Base-by-base conservation (phyloP, 1,140 invertebrate species). In the Pseudoatta argentina region DNA sequence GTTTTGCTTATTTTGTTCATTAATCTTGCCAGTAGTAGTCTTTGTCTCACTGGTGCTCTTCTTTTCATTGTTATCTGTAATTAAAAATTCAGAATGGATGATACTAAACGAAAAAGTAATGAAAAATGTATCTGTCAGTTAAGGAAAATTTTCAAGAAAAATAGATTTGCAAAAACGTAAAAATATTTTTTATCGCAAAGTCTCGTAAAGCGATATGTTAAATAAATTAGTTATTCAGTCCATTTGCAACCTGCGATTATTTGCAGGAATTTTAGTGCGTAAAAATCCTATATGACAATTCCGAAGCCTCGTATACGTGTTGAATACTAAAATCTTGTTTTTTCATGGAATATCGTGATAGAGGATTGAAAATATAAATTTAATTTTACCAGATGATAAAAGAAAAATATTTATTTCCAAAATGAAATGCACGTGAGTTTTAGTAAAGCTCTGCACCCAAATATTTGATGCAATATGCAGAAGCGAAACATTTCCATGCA, bases 61-160 rank as follows among this genome's bases (percentile, higher is more conserved):
- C 76, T 92, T 91, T 4, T 92, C 89, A 27, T 88, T 76, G 8
- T 82, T 88, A 21, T 91, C 91, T 89, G 66, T 18, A 69, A 86
- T 61, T 48, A 86, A 61, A 83, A 21, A 2, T 16, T 24, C 8
- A 53, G 59, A 27, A 10, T 85, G 39, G 5, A 57, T 27, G 14
- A 67, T 8, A 51, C 21, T 24, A 55, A 67, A 53, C 1, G 10
- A 21, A 64, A 18, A 24, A 16, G 18, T 27, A 8, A n/a, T 1
- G 18, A 0, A 12, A 77, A 7, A n/a, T n/a, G 18, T 44, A 44
- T 7, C 27, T 73, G 30, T n/a, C 16, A n/a, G 10, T 44, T 27
- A 2, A 39, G 55, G 4, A 77, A 77, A 63, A 64, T 77, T 24
- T 34, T 55, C 0, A 61, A 44, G n/a, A 59, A 76, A 61, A 34